phyloP scores from a whole-genome alignment of 2,888 invertebrate species.

The Dorcus hopei region DNA sequence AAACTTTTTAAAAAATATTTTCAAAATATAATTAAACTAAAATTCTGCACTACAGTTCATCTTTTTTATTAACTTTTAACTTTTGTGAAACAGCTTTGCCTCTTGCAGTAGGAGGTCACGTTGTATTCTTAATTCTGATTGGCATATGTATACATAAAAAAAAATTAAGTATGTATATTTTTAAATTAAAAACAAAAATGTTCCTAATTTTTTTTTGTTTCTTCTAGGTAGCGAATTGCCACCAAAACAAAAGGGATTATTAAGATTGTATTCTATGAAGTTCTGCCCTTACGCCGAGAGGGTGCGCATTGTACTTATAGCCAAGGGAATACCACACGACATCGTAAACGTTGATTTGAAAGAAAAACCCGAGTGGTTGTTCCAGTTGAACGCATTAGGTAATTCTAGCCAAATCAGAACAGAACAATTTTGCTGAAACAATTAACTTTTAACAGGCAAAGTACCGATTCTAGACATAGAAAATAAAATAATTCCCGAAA shows the following conservation, averaged over 20 bases:
- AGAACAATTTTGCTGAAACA: not conserved
- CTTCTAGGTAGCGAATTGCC: conserved; percentile 65
- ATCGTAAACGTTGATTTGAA: conserved; percentile 69
- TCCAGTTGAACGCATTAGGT: conserved; percentile 58
- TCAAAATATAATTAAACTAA: too few species aligned
- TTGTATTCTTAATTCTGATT: too few species aligned
- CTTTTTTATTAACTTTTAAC: too few species aligned
- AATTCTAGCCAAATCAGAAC: conserved; percentile 37
- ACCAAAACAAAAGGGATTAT: conserved; percentile 56
- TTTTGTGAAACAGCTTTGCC: too few species aligned
- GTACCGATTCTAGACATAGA: conserved; percentile 51
- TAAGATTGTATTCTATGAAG: conserved; percentile 78
- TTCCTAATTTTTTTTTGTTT: not conserved
- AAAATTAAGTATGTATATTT: too few species aligned
- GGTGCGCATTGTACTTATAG: conserved; percentile 68
- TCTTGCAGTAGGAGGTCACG: too few species aligned
- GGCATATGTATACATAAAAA: too few species aligned
- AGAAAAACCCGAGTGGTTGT: conserved; percentile 79
- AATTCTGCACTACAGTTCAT: too few species aligned
- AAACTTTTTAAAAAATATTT: too few species aligned
- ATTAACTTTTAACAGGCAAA: conserved; percentile 42
- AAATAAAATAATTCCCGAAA: conserved; percentile 52
- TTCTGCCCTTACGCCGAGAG: conserved; percentile 83
- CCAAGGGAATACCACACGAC: conserved; percentile 74
- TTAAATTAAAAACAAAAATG: too few species aligned